Evolutionary conservation across 2,113 vertebrate genomes (phyloP), one percentile per base, ranked within the genome.

Genomic region (Heliornis fulica): DNA sequence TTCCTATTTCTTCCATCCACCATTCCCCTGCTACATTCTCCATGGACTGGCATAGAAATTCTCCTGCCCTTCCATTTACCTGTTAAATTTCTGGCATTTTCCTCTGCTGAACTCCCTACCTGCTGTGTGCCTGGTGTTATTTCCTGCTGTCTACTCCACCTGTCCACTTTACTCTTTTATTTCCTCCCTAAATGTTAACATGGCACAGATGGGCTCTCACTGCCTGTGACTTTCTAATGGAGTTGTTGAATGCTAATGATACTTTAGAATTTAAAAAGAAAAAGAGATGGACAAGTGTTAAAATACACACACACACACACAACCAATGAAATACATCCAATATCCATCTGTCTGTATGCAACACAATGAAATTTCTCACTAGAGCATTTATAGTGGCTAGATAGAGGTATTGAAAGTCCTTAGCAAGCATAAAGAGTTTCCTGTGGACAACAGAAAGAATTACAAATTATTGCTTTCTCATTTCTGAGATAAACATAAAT

Each of bases 161-260:
- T 95, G 95, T 93, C 95, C 94, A 83, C 77, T 97, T 97, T 94
- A 95, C 66, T 91, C 87, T 94, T 97, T 96, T 95, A 95, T 96
- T 94, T 95, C 94, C 90, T 96, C 92, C 89, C 95, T 95, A 96
- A 96, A 93, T 90, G 95, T 72, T 94, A 96, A 95, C 95, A 93
- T 76, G 90, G 82, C 94, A 94, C 91, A 97, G 94, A 96, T 94
- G 88, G 93, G 45, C 81, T 85, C 83, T 96, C 93, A 93, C 81
- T 93, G 93, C 91, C 78, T 95, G 66, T 94, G 95, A 96, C 95
- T 94, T 93, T 95, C 86, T 93, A 93, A 93, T 96, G 83, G 86
- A 91, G 92, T 85, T 94, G 93, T 94, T 96, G 94, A 95, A 97
- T 94, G 90, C 92, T 92, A 91, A 96, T 66, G 90, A 89, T 94